Percentiles rank a stretch among this genome's conserved stretches.
phyloP scores from a whole-genome alignment of 2,888 invertebrate genomes.

The Acanthosoma haemorrhoidale region DNA sequence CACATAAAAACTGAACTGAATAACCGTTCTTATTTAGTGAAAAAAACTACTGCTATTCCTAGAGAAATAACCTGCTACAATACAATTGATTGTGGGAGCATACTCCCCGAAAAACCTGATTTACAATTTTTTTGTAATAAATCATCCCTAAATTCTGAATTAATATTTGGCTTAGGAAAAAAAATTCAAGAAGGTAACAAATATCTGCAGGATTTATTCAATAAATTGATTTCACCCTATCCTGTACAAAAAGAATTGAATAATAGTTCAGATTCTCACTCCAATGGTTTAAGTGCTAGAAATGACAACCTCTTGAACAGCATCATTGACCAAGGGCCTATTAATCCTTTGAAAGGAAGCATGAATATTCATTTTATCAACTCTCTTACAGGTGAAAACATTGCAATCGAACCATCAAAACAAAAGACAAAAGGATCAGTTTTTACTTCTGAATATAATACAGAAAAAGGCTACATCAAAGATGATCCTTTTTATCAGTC shows the following conservation, averaged over 20 bases:
- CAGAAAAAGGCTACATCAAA: not conserved
- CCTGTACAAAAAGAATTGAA: not conserved
- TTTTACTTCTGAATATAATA: not conserved
- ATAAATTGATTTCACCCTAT: not conserved
- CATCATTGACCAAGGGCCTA: too few relatives aligned
- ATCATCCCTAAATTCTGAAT: not conserved
- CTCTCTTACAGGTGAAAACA: too few relatives aligned
- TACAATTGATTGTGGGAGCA: not conserved
- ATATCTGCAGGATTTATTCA: not conserved
- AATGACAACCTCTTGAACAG: not conserved
- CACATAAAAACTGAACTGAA: not conserved
- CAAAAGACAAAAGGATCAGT: too few relatives aligned
- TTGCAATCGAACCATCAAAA: too few relatives aligned
- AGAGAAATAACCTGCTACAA: not conserved
- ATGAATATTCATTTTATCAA: too few relatives aligned
- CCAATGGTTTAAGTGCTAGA: not conserved
- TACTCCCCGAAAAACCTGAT: too few relatives aligned
- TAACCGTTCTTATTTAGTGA: not conserved
- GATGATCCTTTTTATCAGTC: too few relatives aligned
- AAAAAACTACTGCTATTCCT: slow-evolving; percentile 13
- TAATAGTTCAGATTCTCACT: too few relatives aligned
- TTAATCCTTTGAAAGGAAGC: too few relatives aligned
- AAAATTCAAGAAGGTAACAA: not conserved
- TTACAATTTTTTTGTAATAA: not conserved
- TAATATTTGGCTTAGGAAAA: not conserved